phyloP scores from a whole-genome alignment of 2,113 vertebrate species.

The Hylia prasina region DNA sequence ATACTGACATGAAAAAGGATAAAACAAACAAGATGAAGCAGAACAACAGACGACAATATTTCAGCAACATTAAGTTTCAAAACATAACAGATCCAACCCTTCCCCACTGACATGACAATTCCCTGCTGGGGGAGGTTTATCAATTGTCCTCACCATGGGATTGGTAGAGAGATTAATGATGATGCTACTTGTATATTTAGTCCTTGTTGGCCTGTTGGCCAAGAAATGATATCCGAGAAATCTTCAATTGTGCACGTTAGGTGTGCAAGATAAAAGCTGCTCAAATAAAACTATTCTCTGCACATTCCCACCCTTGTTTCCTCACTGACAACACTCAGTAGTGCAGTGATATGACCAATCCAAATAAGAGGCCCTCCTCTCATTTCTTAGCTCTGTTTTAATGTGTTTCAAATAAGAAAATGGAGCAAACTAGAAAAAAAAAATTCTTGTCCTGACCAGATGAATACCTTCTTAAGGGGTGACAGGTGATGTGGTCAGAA shows the following conservation, averaged over 20 bases:
- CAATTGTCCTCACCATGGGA: fast-evolving
- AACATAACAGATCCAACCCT: background rate
- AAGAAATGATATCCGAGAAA: background rate
- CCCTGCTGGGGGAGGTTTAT: background rate
- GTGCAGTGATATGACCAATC: background rate
- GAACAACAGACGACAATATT: background rate
- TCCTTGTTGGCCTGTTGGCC: background rate
- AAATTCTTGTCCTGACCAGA: background rate
- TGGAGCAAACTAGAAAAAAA: background rate
- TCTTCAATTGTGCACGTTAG: background rate
- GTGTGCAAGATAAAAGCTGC: background rate
- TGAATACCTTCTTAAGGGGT: background rate
- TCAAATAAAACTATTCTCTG: background rate
- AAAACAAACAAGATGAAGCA: background rate
- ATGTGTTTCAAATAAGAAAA: background rate
- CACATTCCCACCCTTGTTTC: background rate
- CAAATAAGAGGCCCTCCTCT: background rate
- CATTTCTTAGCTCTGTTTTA: background rate
- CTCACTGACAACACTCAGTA: background rate
- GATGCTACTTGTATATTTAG: background rate
- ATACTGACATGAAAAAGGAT: background rate
- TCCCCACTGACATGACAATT: background rate
- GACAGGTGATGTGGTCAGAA: background rate
- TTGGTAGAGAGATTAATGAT: background rate
- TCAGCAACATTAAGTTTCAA: background rate